Base-by-base conservation (phyloP, 1,140 invertebrate species). In the Ceratina australensis region DNA sequence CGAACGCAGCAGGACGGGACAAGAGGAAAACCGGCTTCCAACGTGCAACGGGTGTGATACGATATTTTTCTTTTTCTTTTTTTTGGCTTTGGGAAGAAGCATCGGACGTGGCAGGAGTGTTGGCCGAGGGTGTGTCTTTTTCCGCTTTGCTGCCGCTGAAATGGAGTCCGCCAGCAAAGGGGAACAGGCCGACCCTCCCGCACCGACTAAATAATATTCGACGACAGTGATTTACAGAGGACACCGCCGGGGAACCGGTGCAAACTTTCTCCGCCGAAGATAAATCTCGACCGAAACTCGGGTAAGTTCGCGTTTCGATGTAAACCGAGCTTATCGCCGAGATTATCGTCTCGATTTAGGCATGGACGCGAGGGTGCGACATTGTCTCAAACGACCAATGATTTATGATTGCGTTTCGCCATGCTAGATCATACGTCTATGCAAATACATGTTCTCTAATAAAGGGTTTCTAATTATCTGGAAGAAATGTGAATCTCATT, bases 61-160 rank as follows among this genome's bases (percentile, higher is more conserved):
- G n/a, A n/a, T n/a, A n/a, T n/a, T n/a, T n/a, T n/a, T 2, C 3
- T 22, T n/a, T 5, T 16, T 60, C 50, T 60, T 16, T 7, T 33
- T 71, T 77, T 64, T 49, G 20, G 33, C 50, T 33, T 18, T 47
- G 24, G 15, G 15, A 12, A 26, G 15, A 12, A 26, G 18, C 20
- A 18, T 60, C 54, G 24, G 56, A 64, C 18, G 49, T 56, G 77
- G 69, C 80, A 79, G 52, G 20, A 83, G 87, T 86, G 87, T 87
- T 81, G 87, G 82, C 61, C 80, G 88, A 89, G 88, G 87, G 76
- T 89, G 83, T 89, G 88, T 89, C 88, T 89, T 89, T 89, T 89
- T 89, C 88, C 88, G 88, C 88, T 89, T 89, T 89, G 88, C 88
- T 89, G 88, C 88, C 88, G 88, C 86, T 89, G 72, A 71, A 66